Evolutionary conservation across 2,113 vertebrate genomes (phyloP).

Genomic region (Cyrtonyx montezumae): DNA sequence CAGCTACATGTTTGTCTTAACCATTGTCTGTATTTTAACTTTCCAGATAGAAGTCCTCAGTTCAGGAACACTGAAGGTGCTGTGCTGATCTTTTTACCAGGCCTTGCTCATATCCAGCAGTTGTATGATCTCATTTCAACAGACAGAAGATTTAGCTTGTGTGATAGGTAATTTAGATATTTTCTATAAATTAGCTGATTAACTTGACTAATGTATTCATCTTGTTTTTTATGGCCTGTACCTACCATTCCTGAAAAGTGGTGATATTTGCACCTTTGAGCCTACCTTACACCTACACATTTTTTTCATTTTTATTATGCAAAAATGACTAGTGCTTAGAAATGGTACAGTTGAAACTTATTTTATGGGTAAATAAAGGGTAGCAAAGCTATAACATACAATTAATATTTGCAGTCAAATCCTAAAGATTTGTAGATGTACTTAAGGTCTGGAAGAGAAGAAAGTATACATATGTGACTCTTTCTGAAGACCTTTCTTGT

Average conservation of each 20-base stretch:
- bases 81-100: slow-evolving; percentile 92
- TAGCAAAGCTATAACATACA: background rate
- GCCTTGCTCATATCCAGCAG: slow-evolving; percentile 96
- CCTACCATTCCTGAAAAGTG: background rate
- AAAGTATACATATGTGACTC: background rate
- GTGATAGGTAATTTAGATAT: slow-evolving; percentile 79
- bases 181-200: background rate
- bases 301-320: background rate
- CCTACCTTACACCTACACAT: background rate
- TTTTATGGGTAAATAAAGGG: background rate
- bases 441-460: background rate
- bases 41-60: slow-evolving; percentile 88
- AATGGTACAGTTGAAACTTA: background rate
- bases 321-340: background rate
- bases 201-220: background rate
- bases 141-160: slow-evolving; percentile 90
- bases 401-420: background rate
- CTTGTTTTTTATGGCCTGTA: background rate
- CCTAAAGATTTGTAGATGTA: background rate
- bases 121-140: slow-evolving; percentile 88
- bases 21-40: background rate
- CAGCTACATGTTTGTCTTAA: background rate
- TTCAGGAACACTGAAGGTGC: slow-evolving; percentile 90
- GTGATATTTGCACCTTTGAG: background rate
- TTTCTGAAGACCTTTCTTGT: background rate